Conservation (phyloP, 2,888 invertebrate species). For the Rotaria socialis region DNA sequence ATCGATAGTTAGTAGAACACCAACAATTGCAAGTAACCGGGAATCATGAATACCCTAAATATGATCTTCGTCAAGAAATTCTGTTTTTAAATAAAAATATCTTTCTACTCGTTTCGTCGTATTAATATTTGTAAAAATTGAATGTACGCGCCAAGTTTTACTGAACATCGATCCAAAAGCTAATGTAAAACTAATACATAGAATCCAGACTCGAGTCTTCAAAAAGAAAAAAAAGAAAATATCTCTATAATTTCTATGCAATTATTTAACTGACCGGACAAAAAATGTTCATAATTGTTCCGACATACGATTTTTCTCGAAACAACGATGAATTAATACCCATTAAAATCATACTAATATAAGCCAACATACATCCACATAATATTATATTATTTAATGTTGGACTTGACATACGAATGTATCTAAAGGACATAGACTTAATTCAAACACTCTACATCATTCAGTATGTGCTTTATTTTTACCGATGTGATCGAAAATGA, state of each 20-base stretch:
- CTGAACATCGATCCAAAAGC: slow-evolving; percentile 52
- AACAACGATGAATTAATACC: slow-evolving; percentile 35
- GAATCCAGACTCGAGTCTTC: slow-evolving; percentile 50
- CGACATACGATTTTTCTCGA: not conserved
- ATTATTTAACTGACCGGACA: slow-evolving; percentile 36
- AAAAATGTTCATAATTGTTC: slow-evolving; percentile 12
- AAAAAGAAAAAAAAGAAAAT: not conserved
- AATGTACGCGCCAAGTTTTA: slow-evolving; percentile 51
- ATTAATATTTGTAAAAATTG: slow-evolving; percentile 50
- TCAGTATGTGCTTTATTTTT: not conserved
- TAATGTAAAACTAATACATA: slow-evolving; percentile 50
- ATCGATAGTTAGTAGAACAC: slow-evolving; percentile 38
- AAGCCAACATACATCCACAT: slow-evolving; percentile 43
- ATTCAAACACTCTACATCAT: not conserved
- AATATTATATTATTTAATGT: slow-evolving; percentile 43
- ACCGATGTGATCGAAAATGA: slow-evolving; percentile 42
- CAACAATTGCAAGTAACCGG: slow-evolving; percentile 40
- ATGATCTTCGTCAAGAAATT: not conserved
- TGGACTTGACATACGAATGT: slow-evolving; percentile 46
- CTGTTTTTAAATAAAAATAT: not conserved
- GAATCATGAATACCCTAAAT: slow-evolving; percentile 45
- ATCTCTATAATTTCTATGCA: not conserved
- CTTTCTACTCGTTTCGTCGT: slow-evolving; percentile 40
- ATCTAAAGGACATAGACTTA: slow-evolving; percentile 20
- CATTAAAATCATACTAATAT: slow-evolving; percentile 39